phyloP scores from a whole-genome alignment of 2,113 vertebrate genomes.

The Aplodontia rufa region DNA sequence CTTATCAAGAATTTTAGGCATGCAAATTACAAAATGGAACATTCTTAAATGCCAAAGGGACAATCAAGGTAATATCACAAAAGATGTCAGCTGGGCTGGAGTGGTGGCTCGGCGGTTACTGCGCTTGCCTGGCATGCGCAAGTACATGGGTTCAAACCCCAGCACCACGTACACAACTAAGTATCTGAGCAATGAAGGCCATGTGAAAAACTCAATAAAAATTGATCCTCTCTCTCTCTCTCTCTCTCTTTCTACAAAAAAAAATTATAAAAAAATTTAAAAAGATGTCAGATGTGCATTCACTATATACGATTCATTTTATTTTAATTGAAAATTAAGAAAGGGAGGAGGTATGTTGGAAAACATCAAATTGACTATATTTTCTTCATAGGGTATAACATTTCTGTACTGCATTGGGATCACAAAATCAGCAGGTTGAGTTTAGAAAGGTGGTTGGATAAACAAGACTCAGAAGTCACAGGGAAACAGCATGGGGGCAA shows the following conservation, averaged over 20 bases:
- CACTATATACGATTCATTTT: not conserved
- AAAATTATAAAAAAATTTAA: too few relatives aligned
- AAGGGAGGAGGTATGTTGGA: not conserved
- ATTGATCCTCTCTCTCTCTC: too few relatives aligned
- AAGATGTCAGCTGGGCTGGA: not conserved
- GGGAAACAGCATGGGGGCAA: not conserved
- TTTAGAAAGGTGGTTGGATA: not conserved
- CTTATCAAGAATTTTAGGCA: not conserved
- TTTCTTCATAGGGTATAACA: not conserved
- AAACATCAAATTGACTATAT: not conserved
- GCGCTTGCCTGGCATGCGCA: too few relatives aligned
- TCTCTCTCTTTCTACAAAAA: too few relatives aligned
- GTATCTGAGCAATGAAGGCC: too few relatives aligned
- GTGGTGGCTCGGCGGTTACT: too few relatives aligned
- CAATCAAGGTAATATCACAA: not conserved
- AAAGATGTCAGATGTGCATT: not conserved
- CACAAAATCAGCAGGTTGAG: not conserved
- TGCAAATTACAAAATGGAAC: not conserved
- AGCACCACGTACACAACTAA: too few relatives aligned
- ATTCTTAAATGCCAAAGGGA: not conserved
- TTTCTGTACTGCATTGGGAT: not conserved
- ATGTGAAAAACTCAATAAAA: too few relatives aligned
- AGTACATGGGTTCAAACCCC: too few relatives aligned
- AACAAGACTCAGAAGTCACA: not conserved
- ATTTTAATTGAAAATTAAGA: slow-evolving; percentile 10